Evolutionary conservation across 2,888 invertebrate genomes (phyloP).

Genomic region (Drosophila diplacantha): DNA sequence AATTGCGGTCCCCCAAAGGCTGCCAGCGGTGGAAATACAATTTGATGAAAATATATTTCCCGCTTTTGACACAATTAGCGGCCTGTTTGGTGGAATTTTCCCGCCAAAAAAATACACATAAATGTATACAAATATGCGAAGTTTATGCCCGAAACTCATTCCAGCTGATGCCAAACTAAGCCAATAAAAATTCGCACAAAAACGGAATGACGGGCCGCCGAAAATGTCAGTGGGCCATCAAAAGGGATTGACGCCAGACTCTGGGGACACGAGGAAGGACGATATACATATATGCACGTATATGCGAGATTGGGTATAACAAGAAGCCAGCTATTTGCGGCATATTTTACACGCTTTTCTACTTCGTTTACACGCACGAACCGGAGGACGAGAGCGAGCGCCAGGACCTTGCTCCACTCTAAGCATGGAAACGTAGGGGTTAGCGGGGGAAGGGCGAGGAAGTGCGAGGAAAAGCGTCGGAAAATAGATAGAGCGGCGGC

Average conservation of each 20-base stretch:
- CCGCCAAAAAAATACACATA: neutral
- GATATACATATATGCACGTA: neutral
- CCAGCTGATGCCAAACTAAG: slow-evolving; percentile 29
- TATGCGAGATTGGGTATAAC: slow-evolving; percentile 35
- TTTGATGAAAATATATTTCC: slow-evolving; percentile 27
- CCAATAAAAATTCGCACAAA: slow-evolving; percentile 61
- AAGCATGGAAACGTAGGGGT: neutral
- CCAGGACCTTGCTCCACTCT: slow-evolving; percentile 29
- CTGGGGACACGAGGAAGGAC: slow-evolving; percentile 30
- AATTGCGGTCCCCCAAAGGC: slow-evolving; percentile 16
- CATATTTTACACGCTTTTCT: slow-evolving; percentile 64
- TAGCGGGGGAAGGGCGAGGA: too few relatives aligned
- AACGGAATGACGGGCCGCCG: slow-evolving; percentile 58
- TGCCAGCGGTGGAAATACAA: slow-evolving; percentile 15
- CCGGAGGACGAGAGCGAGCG: slow-evolving; percentile 24
- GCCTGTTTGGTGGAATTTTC: slow-evolving; percentile 8
- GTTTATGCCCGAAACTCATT: slow-evolving; percentile 23
- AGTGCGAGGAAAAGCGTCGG: neutral
- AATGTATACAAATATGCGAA: slow-evolving; percentile 2
- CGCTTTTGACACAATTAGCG: slow-evolving; percentile 32
- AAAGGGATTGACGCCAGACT: slow-evolving; percentile 49
- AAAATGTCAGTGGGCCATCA: slow-evolving; percentile 60
- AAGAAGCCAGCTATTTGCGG: slow-evolving; percentile 64
- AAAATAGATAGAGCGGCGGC: slow-evolving; percentile 53
- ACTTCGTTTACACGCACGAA: slow-evolving; percentile 67